phyloP scores from a whole-genome alignment of 2,113 vertebrate species.

The Barnardius zonarius region DNA sequence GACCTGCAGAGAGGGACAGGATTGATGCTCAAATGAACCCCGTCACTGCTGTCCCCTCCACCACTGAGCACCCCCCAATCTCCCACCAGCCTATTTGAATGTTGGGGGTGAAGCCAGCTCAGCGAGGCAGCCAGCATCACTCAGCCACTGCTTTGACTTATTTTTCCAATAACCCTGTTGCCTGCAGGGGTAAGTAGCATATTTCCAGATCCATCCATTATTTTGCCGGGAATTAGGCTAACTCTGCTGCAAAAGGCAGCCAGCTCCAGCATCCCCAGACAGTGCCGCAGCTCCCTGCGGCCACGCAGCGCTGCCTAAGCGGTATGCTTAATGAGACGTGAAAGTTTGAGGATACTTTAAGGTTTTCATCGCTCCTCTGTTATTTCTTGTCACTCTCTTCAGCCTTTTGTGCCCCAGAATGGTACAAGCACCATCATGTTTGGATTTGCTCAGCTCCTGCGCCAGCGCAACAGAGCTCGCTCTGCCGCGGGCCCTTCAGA shows the following conservation, averaged over 20 bases:
- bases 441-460: background rate
- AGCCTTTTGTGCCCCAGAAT: background rate
- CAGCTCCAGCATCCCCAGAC: background rate
- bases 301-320: background rate
- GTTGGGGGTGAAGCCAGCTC: background rate
- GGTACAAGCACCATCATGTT: background rate
- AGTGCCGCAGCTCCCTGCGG: background rate
- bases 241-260: background rate
- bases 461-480: background rate
- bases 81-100: background rate
- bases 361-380: background rate
- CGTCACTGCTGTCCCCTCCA: background rate
- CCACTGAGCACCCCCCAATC: background rate
- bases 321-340: constrained; percentile 16
- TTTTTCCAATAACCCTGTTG: background rate
- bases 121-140: background rate
- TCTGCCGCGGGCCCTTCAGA: background rate
- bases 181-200: background rate
- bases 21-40: background rate
- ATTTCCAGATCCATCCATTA: background rate
- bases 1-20: constrained; percentile 2
- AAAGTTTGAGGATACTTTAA: constrained; percentile 19
- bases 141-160: background rate
- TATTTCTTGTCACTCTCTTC: background rate
- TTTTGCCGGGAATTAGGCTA: background rate